Base-by-base conservation (phyloP, 2,113 vertebrate species). In the Gulo gulo region DNA sequence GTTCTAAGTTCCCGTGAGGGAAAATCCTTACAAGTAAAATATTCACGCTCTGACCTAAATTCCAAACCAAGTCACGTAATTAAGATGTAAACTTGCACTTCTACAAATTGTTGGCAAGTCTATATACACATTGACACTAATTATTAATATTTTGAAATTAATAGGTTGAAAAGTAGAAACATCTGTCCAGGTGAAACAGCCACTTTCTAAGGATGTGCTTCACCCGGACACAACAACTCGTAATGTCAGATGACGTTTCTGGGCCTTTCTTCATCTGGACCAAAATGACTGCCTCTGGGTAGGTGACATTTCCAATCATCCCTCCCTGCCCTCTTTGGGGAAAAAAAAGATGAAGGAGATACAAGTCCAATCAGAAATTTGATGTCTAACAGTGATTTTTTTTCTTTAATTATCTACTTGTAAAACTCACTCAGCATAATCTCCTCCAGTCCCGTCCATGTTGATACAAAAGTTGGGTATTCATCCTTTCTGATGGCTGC, bases 131-230 rank as follows among this genome's bases (percentile, higher is more conserved):
- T 14, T 42, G 55, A 95, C 71, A 82, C 2, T 42, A 74, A 67
- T 81, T 69, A 94, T 84, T 69, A 90, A 93, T 55, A 52, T 31
- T 94, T 93, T 91, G 24, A 31, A 84, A 88, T 91, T 88, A 96
- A 93, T 39, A 74, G 47, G 82, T 55, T 23, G 29, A 36, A 91
- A 82, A 47, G 84, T 8, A 88, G 81, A 92, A 91, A 83, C 45
- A 80, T 74, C 81, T 80, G 45, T 93, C 88, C 95, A 42, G 29
- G 52, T 83, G 74, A 34, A 92, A 83, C 65, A 81, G 34, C 26
- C 61, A 63, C 85, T 88, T 88, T 96, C 82, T 85, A 76, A 42
- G n/a, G n/a, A 71, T 74, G 39, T 79, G 69, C 47, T 84, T 63
- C 74, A 55, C 92, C 85, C 74, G 20, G 69, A 83, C 61, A 97